Conservation (phyloP, 2,113 vertebrate genomes). For the Manacus vitellinus region DNA sequence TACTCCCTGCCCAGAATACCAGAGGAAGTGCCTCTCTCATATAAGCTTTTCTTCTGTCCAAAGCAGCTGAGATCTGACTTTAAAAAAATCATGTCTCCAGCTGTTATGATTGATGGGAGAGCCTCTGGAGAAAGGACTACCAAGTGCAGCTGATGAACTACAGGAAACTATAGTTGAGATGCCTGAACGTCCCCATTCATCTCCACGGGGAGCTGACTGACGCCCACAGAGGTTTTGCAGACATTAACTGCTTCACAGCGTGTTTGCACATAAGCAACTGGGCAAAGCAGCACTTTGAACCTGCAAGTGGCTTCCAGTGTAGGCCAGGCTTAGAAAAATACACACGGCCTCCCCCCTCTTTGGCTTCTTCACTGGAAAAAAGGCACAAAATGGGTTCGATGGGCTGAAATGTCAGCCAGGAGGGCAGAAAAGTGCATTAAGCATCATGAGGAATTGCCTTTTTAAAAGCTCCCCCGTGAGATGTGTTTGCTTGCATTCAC, state of each 20-base stretch:
- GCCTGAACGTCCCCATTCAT: conserved; percentile 11
- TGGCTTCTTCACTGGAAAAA: background rate
- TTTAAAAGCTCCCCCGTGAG: background rate
- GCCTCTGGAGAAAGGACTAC: background rate
- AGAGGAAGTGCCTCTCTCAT: background rate
- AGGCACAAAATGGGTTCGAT: background rate
- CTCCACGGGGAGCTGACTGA: background rate
- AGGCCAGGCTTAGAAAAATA: background rate
- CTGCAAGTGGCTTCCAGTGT: background rate
- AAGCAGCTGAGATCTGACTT: background rate
- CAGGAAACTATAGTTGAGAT: background rate
- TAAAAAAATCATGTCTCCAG: background rate
- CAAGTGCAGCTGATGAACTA: background rate
- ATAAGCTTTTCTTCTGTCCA: background rate
- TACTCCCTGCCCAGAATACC: background rate
- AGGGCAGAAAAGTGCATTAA: background rate
- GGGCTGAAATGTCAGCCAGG: background rate
- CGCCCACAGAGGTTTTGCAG: conserved; percentile 2
- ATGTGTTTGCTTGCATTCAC: background rate
- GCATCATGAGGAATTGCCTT: background rate
- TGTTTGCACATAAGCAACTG: background rate
- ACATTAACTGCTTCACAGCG: conserved; percentile 10
- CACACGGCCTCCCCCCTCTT: background rate
- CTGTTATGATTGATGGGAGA: background rate
- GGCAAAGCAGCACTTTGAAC: background rate